Conservation (phyloP, 2,888 invertebrate genomes). For the Eupeodes luniger region DNA sequence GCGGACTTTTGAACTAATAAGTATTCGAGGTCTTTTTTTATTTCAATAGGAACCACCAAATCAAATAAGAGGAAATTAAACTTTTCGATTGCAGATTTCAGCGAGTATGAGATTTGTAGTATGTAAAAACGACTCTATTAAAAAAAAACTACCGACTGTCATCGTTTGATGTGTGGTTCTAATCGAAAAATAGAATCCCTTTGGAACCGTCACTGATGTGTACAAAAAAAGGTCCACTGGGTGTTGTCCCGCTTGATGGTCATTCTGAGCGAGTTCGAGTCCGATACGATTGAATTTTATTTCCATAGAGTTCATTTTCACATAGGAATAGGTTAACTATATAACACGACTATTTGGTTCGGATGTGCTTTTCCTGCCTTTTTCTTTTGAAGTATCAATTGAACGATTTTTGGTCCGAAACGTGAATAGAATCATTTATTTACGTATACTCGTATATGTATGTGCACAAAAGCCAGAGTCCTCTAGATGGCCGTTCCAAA, state of each 20-base stretch:
- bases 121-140: not conserved
- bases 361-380: not conserved
- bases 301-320: not conserved
- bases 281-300: conserved; percentile 16
- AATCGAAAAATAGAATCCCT: conserved; percentile 13
- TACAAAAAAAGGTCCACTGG: conserved; percentile 17
- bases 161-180: conserved; percentile 27
- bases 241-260: conserved; percentile 12
- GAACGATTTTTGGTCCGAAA: conserved; percentile 11
- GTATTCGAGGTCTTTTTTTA: no score
- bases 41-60: no score
- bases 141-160: not conserved
- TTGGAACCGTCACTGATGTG: not conserved
- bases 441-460: not conserved
- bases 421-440: conserved; percentile 59
- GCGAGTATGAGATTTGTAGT: not conserved
- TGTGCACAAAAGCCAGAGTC: not conserved
- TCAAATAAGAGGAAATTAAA: not conserved
- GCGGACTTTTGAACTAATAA: no score
- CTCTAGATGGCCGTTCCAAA: not conserved
- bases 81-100: not conserved
- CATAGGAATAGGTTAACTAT: no score
- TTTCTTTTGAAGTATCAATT: conserved; percentile 35
- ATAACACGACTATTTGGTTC: not conserved
- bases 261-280: not conserved